Base-by-base conservation (phyloP, 2,888 invertebrate genomes). In the Cinara cedri region DNA sequence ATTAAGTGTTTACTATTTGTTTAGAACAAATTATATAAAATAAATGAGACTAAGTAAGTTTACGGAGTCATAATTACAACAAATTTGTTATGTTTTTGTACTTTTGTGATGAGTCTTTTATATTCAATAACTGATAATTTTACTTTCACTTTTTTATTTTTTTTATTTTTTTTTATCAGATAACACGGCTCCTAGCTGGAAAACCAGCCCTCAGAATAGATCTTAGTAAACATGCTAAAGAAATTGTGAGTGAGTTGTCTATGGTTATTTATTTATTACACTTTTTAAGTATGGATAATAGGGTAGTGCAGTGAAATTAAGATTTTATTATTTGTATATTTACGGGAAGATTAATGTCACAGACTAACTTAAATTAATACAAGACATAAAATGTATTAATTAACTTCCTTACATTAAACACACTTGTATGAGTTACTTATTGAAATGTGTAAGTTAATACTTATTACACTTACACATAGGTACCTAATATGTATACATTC, bases 141-240 rank as follows among this genome's bases (percentile, higher is more conserved):
- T 75, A 75, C 62, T 75, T 75, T 65, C 65, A 71, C 55, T 71
- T 71, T 60, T 44, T 74, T 72, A 62, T 74, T 63, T 76, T 55
- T 66, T 70, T 78, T 78, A 70, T 78, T 60, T 78, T 78, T 68
- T 78, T 78, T 78, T 78, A 51, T 78, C 78, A 78, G 78, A 78
- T 78, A 70, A 78, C 62, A 60, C 66, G 78, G 68, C 78, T 78
- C 46, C 68, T 78, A 34, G 78, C 78, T 78, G 78, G 78, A 60
- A 78, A 78, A 78, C 68, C 78, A 78, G 68, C 70, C 51, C 1
- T 78, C 78, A 78, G 78, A 78, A 78, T 78, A 70, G 78, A 78
- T 78, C 78, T 78, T 49, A 78, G 42, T 78, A 78, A 78, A 78
- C 78, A 78, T 42, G 78, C 78, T 78, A 78, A 78, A 60, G 51